Conservation (phyloP, 2,113 vertebrate genomes). For the Craseonycteris thonglongyai region DNA sequence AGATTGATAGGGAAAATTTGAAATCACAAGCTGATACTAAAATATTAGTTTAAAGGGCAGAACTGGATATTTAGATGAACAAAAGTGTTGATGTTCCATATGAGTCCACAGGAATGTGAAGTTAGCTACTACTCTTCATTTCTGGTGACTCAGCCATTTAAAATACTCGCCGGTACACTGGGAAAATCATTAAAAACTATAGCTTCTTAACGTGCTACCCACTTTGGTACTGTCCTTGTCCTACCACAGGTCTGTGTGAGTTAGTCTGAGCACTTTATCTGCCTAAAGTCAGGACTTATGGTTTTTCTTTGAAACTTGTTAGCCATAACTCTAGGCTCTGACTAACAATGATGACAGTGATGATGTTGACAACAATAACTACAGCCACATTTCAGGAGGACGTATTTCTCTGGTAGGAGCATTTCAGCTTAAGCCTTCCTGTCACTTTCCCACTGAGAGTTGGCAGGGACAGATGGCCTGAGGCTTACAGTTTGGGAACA, state of each 20-base stretch:
- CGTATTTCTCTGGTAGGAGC: background rate
- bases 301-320: slow-evolving; percentile 17
- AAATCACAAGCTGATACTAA: background rate
- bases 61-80: slow-evolving; percentile 42
- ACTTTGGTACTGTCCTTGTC: background rate
- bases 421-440: background rate
- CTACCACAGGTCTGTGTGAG: background rate
- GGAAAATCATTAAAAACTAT: slow-evolving; percentile 56
- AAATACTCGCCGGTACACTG: background rate
- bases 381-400: background rate
- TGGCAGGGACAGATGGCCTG: background rate
- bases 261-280: slow-evolving; percentile 12
- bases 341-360: background rate
- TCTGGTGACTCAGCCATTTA: slow-evolving; percentile 41
- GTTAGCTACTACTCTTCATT: slow-evolving; percentile 39
- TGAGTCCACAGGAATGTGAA: slow-evolving; percentile 59
- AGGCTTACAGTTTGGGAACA: background rate
- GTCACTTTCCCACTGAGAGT: background rate
- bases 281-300: background rate
- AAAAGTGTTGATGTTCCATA: slow-evolving; percentile 6
- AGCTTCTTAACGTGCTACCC: background rate
- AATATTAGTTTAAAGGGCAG: slow-evolving; percentile 40
- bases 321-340: background rate
- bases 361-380: background rate
- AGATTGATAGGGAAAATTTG: background rate